Base-by-base conservation (phyloP, 2,113 vertebrate species). In the Polypterus senegalus region DNA sequence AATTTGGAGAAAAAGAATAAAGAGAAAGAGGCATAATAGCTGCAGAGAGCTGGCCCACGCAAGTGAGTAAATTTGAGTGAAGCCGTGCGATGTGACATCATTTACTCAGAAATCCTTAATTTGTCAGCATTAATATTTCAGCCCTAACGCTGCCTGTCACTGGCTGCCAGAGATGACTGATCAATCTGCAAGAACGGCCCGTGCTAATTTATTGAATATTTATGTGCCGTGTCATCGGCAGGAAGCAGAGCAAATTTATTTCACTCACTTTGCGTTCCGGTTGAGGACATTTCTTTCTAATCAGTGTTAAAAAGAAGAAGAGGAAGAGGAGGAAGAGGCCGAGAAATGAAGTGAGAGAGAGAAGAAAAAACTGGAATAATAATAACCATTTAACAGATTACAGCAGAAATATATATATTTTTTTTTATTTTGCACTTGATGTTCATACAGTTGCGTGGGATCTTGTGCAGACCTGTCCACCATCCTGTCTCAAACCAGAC, bases 51-150 rank as follows among this genome's bases (percentile, higher is more conserved):
- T 81, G 78, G 74, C 77, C 77, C 64, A 6, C 88, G 85, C 88
- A 91, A 92, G 83, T 89, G 90, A 96, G 91, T 94, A 92, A 91
- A 95, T 96, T 92, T 95, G 93, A 93, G 92, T 91, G 90, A 92
- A 94, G 91, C 86, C 84, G 83, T 90, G 88, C 89, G 88, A 94
- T 92, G 91, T 97, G 91, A 94, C 90, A 97, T 94, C 88, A 97
- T 96, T 98, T 97, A 96, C 92, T 92, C 92, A 97, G 92, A 97
- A 97, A 94, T 94, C 91, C 89, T 92, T 94, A 91, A 97, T 98
- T 97, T 97, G 90, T 98, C 92, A 97, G 91, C 90, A 92, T 97
- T 94, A 97, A 97, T 97, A 97, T 97, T 94, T 97, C 91, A 98
- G 87, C 83, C 80, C 84, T 84, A 87, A 88, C 91, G 87, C 89